These are phyloP conservation scores for Arvicanthis niloticus DNA, from an alignment of 2,113 vertebrate genomes.

Conservation along the genomic window DNA sequence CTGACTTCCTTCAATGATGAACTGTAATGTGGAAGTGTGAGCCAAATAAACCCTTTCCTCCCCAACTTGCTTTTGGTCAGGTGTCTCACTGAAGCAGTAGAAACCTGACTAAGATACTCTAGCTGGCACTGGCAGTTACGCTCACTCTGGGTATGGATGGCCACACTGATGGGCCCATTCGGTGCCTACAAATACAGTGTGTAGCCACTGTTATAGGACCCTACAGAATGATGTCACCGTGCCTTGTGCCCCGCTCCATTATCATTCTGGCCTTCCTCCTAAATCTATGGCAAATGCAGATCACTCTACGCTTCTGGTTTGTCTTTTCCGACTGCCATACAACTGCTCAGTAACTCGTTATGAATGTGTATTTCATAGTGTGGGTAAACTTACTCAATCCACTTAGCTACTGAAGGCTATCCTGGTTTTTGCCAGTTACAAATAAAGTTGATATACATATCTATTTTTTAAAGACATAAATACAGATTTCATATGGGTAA, in stretches of 20 bases:
- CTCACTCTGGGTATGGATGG: neutral
- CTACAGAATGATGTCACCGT: neutral
- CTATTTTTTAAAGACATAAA: neutral
- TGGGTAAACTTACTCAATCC: neutral
- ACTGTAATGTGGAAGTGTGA: neutral
- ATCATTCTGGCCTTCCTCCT: neutral
- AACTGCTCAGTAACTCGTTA: neutral
- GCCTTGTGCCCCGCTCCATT: neutral
- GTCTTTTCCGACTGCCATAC: neutral
- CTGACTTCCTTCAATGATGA: neutral
- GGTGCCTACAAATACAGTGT: neutral
- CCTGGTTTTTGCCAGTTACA: neutral
- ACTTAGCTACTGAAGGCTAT: neutral
- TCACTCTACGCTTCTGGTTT: neutral
- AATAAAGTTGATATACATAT: neutral
- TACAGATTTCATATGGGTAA: slow-evolving; percentile 1
- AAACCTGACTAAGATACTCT: too few species aligned
- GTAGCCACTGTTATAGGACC: neutral
- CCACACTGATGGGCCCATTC: neutral
- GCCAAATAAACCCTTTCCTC: neutral
- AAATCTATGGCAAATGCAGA: neutral
- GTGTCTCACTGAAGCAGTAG: too few species aligned
- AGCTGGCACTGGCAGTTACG: neutral
- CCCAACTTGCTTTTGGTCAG: neutral
- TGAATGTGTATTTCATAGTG: neutral